A percentile compares a stretch with the other conserved stretches of the same genome.
phyloP scores from a whole-genome alignment of 92 coral and sea anemone species.

The Blastomussa wellsi region DNA sequence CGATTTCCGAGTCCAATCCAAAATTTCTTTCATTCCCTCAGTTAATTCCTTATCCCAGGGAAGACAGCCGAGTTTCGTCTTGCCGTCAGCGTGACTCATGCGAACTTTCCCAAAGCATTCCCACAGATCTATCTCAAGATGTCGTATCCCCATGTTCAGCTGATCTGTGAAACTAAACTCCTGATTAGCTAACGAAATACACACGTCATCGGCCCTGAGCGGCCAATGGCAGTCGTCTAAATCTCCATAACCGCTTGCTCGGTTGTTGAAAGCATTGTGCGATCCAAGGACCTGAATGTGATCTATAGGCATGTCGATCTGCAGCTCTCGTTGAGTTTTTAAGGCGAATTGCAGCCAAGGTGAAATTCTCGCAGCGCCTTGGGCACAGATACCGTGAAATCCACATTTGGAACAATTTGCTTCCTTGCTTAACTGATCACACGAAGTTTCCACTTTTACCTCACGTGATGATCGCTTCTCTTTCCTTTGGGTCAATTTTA shows the following conservation, averaged over 20 bases:
- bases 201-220: constrained; percentile 47
- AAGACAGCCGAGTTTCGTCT: constrained; percentile 65
- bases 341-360: constrained; percentile 77
- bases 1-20: constrained; percentile 65
- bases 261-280: constrained; percentile 80
- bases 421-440: constrained; percentile 59
- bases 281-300: constrained; percentile 75
- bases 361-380: constrained; percentile 67
- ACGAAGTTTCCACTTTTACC: background rate
- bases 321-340: constrained; percentile 81
- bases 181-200: constrained; percentile 85
- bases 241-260: constrained; percentile 78
- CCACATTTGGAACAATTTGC: constrained; percentile 82
- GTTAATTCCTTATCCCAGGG: constrained; percentile 81
- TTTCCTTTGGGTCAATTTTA: background rate
- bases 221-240: constrained; percentile 89
- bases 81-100: constrained; percentile 74
- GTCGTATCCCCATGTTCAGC: constrained; percentile 77
- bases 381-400: constrained; percentile 71
- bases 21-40: constrained; percentile 78
- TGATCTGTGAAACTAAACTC: constrained; percentile 87
- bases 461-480: background rate
- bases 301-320: constrained; percentile 53
- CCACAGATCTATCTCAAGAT: constrained; percentile 86
- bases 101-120: constrained; percentile 80